phyloP scores from a whole-genome alignment of 2,888 invertebrate species.

The Agrenia bidenticulata region DNA sequence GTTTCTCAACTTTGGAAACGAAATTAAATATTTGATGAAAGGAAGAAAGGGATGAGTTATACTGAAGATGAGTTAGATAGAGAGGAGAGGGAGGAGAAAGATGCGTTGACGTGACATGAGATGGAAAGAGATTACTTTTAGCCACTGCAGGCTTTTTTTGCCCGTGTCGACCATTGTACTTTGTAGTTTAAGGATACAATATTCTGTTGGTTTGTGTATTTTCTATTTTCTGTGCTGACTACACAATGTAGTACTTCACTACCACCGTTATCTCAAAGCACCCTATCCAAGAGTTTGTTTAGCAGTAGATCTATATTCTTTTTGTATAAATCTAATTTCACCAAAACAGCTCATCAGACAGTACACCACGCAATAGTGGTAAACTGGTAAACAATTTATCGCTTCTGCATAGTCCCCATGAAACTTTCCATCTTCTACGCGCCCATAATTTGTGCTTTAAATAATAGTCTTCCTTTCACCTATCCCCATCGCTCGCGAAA shows the following conservation, averaged over 20 bases:
- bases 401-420: no score
- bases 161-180: neutral
- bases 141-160: slow-evolving; percentile 18
- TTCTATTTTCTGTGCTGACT: no score
- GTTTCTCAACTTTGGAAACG: slow-evolving; percentile 15
- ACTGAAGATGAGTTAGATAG: slow-evolving; percentile 12
- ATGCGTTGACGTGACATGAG: slow-evolving; percentile 29
- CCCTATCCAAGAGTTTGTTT: no score
- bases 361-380: neutral
- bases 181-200: neutral
- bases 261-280: no score
- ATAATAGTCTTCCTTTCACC: no score
- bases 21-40: slow-evolving; percentile 36
- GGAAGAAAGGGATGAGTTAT: slow-evolving; percentile 14
- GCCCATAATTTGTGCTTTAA: no score
- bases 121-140: slow-evolving; percentile 26
- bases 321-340: slow-evolving; percentile 14
- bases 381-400: no score
- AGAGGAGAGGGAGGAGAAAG: slow-evolving; percentile 8
- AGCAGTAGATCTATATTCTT: no score
- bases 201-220: no score
- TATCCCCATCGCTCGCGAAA: no score
- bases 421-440: no score
- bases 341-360: slow-evolving; percentile 2
- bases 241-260: no score